These are phyloP conservation scores for Bombus pascuorum DNA, from an alignment of 1,140 invertebrate genomes.

Conservation along the genomic window DNA sequence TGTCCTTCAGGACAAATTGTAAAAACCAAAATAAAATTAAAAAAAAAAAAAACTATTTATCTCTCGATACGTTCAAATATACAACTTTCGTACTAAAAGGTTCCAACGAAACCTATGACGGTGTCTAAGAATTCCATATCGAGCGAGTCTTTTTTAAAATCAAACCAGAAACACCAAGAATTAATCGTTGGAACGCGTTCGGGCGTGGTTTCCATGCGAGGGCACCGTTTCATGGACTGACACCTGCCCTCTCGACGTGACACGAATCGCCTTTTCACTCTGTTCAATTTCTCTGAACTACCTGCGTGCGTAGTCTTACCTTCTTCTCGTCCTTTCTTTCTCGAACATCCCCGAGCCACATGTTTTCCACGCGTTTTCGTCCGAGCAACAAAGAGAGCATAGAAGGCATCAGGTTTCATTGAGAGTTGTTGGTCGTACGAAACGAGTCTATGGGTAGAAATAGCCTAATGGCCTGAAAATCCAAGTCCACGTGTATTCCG, in stretches of 20 bases:
- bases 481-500: slow-evolving; percentile 56
- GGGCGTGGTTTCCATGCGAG: background rate
- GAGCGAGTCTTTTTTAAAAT: too few species aligned
- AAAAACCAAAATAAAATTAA: too few species aligned
- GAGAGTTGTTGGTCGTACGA: slow-evolving; percentile 52
- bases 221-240: slow-evolving; percentile 46
- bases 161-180: background rate
- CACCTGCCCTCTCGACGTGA: slow-evolving; percentile 62
- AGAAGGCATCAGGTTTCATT: slow-evolving; percentile 61
- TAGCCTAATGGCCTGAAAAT: slow-evolving; percentile 52
- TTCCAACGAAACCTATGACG: background rate
- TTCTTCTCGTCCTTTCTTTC: background rate
- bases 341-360: background rate
- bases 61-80: too few species aligned
- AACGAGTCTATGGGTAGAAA: slow-evolving; percentile 51
- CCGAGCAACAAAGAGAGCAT: background rate
- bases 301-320: slow-evolving; percentile 45
- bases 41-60: too few species aligned
- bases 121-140: background rate
- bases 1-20: too few species aligned
- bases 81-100: background rate
- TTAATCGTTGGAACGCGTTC: slow-evolving; percentile 21
- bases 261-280: slow-evolving; percentile 55
- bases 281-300: slow-evolving; percentile 47
- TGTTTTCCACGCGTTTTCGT: background rate